A percentile compares a stretch with the other conserved stretches of the same genome.
Conservation (phyloP, 2,797 vertebrate genomes). For the Scyliorhinus canicula region DNA sequence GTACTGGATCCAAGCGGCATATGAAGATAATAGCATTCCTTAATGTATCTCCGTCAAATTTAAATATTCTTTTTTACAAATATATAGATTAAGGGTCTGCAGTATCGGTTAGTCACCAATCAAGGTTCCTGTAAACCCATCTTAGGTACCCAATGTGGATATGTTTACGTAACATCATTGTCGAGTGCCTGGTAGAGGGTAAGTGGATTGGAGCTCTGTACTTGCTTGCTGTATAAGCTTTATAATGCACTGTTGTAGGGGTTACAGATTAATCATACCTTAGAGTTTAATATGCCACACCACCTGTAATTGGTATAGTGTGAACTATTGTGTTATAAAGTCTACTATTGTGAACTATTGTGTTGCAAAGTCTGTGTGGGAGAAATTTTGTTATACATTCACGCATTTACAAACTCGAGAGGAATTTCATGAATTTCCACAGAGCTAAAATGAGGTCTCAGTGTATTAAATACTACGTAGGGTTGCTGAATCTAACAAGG, state of each 20-base stretch:
- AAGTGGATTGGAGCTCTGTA: not conserved
- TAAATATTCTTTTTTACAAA: not conserved
- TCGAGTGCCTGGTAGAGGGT: not conserved
- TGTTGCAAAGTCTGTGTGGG: too few relatives aligned
- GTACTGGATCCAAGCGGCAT: not conserved
- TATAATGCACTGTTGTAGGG: not conserved
- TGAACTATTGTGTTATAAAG: slow-evolving; percentile 2
- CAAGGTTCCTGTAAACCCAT: not conserved
- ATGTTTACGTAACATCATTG: not conserved
- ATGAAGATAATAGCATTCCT: not conserved
- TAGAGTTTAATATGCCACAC: not conserved
- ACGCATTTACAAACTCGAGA: not conserved
- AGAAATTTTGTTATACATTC: not conserved
- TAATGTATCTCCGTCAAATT: not conserved
- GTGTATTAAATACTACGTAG: not conserved
- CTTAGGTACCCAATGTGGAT: not conserved
- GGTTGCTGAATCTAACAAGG: not conserved
- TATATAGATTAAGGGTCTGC: not conserved
- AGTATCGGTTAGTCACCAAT: not conserved
- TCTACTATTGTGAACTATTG: slow-evolving; percentile 1
- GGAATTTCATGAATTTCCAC: not conserved
- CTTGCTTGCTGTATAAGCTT: not conserved
- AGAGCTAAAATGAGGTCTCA: not conserved
- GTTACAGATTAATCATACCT: not conserved
- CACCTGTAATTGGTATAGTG: not conserved